These are phyloP conservation scores for Stylophora pistillata DNA, from an alignment of 64 coral and sea anemone genomes.

Conservation along the genomic window DNA sequence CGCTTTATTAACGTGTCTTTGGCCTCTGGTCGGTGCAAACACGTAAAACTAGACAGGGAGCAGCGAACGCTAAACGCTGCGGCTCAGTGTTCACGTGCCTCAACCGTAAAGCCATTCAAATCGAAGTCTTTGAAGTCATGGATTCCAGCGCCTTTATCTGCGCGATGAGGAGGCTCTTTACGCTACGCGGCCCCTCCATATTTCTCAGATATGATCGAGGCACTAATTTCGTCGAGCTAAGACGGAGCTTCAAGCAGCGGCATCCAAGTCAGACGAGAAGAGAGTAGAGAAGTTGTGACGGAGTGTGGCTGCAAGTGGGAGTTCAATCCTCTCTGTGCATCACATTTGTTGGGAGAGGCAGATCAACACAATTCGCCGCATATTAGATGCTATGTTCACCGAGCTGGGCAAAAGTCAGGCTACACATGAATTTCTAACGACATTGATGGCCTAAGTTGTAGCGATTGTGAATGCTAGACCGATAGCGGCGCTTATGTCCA, in stretches of 20 bases:
- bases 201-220: background rate
- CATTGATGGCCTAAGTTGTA: constrained; percentile 40
- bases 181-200: background rate
- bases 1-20: background rate
- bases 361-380: constrained; percentile 25
- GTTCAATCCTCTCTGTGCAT: constrained; percentile 50
- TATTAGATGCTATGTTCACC: constrained; percentile 44
- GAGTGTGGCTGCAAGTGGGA: constrained; percentile 36
- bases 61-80: background rate
- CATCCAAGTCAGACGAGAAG: constrained; percentile 9
- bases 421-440: constrained; percentile 40
- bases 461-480: constrained; percentile 50
- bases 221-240: constrained; percentile 57
- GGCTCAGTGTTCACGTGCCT: background rate
- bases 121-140: background rate
- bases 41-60: background rate
- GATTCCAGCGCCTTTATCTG: background rate
- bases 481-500: constrained; percentile 32
- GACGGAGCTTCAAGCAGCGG: constrained; percentile 12
- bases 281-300: constrained; percentile 28
- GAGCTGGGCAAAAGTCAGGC: constrained; percentile 8
- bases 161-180: background rate
- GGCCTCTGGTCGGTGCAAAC: background rate
- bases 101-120: background rate
- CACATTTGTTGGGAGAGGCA: constrained; percentile 52